Evolutionary conservation across 1,140 invertebrate species (phyloP), one percentile per base, ranked within the genome.

Genomic region (Archegozetes longisetosus): DNA sequence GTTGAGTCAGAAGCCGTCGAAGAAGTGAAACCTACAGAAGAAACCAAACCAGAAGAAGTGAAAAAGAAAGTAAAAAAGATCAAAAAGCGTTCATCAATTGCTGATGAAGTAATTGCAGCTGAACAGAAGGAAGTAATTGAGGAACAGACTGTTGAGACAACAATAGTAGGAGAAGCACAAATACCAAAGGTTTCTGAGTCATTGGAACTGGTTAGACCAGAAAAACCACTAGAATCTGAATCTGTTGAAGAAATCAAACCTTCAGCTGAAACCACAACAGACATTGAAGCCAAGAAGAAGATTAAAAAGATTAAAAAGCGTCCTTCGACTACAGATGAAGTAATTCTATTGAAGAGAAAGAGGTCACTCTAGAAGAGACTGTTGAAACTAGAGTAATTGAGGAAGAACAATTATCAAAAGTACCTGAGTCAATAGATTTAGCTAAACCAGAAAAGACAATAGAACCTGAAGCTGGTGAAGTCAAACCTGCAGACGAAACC

Each of bases 141-240:
- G n/a, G n/a, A n/a, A n/a, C n/a, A n/a, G n/a, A n/a, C n/a, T n/a
- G n/a, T n/a, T n/a, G n/a, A n/a, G n/a, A n/a, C n/a, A n/a, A n/a
- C n/a, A n/a, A n/a, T n/a, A 3, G 6, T n/a, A 29, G 27, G 29
- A 54, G 46, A 48, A 1, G 26, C 14, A n/a, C 23, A 40, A 57
- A 17, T 24, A 47, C 14, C 53, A 17, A 24, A 22, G 14, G 48
- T 22, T 24, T 25, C 55, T 13, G 53, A 55, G 26, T 49, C 46
- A 9, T 14, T 17, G 13, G 46, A 54, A 1, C 14, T 14, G 3
- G 29, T n/a, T 47, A n/a, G n/a, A 47, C n/a, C 46, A 28, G 54
- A 55, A 23, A 55, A 28, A n/a, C 54, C 54, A 49, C 17, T 49
- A 3, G 60, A 61, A 61, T 17, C 27, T 23, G 32, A 60, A 48